These are phyloP conservation scores for Notarius lentiginosus DNA, from an alignment of 2,113 vertebrate species.

Conservation along the genomic window DNA sequence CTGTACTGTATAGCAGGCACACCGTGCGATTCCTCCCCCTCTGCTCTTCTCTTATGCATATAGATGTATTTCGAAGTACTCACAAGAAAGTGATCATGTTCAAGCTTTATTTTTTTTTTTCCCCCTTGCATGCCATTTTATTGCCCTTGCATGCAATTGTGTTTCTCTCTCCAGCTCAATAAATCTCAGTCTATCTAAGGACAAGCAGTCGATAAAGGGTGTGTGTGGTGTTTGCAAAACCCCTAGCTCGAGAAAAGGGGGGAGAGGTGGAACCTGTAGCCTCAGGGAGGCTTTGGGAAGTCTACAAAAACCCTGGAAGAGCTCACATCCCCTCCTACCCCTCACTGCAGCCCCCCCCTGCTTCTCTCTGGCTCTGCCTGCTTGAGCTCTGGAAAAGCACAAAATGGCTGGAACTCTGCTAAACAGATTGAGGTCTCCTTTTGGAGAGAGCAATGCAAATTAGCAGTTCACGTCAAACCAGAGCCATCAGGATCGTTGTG, in stretches of 20 bases:
- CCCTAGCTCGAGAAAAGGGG: slow-evolving; percentile 23
- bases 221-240: slow-evolving; percentile 49
- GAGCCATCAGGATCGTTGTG: slow-evolving; percentile 14
- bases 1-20: slow-evolving; percentile 32
- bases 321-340: slow-evolving; percentile 52
- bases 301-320: slow-evolving; percentile 56
- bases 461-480: slow-evolving; percentile 15
- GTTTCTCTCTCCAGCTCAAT: slow-evolving; percentile 47
- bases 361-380: slow-evolving; percentile 38
- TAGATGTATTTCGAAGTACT: slow-evolving; percentile 61
- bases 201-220: slow-evolving; percentile 50
- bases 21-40: slow-evolving; percentile 7
- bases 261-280: slow-evolving; percentile 54
- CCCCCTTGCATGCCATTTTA: background rate
- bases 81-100: slow-evolving; percentile 53
- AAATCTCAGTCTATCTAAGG: slow-evolving; percentile 48
- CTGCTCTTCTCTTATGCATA: slow-evolving; percentile 55
- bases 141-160: slow-evolving; percentile 7
- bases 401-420: slow-evolving; percentile 74
- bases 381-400: slow-evolving; percentile 65
- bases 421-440: slow-evolving; percentile 60
- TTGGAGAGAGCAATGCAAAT: slow-evolving; percentile 35
- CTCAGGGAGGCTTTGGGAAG: slow-evolving; percentile 55
- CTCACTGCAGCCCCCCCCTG: slow-evolving; percentile 56
- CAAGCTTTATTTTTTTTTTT: slow-evolving; percentile 26